A percentile compares a stretch with the other conserved stretches of the same genome.
Conservation (phyloP, 2,113 vertebrate genomes). For the Channa argus region DNA sequence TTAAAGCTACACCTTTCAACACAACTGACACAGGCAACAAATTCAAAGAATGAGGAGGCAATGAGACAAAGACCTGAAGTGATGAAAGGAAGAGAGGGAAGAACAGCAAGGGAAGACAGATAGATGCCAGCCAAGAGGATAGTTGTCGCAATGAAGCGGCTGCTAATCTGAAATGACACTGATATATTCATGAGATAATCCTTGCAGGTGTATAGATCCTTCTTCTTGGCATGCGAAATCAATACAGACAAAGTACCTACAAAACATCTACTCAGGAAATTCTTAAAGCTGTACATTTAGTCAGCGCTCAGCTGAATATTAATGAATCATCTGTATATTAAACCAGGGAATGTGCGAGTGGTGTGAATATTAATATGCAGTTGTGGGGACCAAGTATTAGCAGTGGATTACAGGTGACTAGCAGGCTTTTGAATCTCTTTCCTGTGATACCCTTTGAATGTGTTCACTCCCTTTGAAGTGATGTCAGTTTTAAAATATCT, state of each 20-base stretch:
- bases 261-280: constrained; percentile 32
- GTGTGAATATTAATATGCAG: constrained; percentile 56
- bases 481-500: constrained; percentile 80
- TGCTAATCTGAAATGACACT: constrained; percentile 66
- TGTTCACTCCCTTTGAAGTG: constrained; percentile 77
- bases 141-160: constrained; percentile 52
- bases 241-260: constrained; percentile 38
- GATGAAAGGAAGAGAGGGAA: constrained; percentile 70
- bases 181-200: constrained; percentile 64
- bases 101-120: constrained; percentile 32
- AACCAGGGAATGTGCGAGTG: constrained; percentile 14
- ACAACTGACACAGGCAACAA: constrained; percentile 48
- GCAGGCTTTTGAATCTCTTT: constrained; percentile 74
- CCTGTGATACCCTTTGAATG: constrained; percentile 79
- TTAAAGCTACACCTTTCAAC: constrained; percentile 61
- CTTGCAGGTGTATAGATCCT: constrained; percentile 32
- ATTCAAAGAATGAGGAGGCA: constrained; percentile 64
- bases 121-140: constrained; percentile 39
- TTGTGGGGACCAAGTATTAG: constrained; percentile 71
- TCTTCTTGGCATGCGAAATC: constrained; percentile 41
- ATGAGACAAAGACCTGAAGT: constrained; percentile 54
- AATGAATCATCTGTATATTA: constrained; percentile 33
- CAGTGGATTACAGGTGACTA: constrained; percentile 81
- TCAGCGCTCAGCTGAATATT: constrained; percentile 34
- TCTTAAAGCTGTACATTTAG: constrained; percentile 24